Evolutionary conservation across 1,140 invertebrate species (phyloP).

Genomic region (Conopomorpha cramerella): DNA sequence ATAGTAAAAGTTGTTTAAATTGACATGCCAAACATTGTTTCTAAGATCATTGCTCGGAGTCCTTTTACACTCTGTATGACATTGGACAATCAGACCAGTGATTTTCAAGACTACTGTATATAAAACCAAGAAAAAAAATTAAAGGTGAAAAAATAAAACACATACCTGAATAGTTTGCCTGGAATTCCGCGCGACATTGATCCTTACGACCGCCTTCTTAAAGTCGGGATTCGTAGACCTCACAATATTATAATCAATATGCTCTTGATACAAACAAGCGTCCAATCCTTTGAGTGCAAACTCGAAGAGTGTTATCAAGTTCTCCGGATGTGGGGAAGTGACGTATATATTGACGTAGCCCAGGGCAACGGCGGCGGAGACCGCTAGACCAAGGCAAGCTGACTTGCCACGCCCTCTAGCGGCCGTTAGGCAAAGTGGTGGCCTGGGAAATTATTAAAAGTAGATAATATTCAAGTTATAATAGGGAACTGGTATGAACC

Average conservation of each 20-base stretch:
- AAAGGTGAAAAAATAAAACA: too few relatives aligned
- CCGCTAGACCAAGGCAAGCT: slow-evolving; percentile 93
- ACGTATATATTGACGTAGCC: slow-evolving; percentile 99
- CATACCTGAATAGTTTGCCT: slow-evolving; percentile 94
- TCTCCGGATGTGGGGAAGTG: slow-evolving; percentile 97
- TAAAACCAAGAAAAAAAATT: too few relatives aligned
- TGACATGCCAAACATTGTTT: too few relatives aligned
- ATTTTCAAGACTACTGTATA: too few relatives aligned
- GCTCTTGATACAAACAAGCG: slow-evolving; percentile 93
- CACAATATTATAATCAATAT: slow-evolving; percentile 95
- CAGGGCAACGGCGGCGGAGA: slow-evolving; percentile 82
- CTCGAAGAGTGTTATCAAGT: slow-evolving; percentile 97
- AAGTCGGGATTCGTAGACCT: slow-evolving; percentile 96
- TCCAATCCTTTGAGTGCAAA: slow-evolving; percentile 95
- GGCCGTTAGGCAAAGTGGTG: slow-evolving; percentile 94
- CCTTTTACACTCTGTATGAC: too few relatives aligned
- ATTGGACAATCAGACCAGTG: too few relatives aligned
- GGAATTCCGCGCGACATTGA: slow-evolving; percentile 90
- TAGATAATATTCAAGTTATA: too few relatives aligned
- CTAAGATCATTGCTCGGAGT: too few relatives aligned
- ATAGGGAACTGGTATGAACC: too few relatives aligned
- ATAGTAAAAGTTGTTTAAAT: too few relatives aligned
- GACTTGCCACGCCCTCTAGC: slow-evolving; percentile 97
- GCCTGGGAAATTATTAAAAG: slow-evolving; percentile 42
- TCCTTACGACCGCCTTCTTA: slow-evolving; percentile 93